A percentile compares a stretch with the other conserved stretches of the same genome.
These are phyloP conservation scores for Amazona finschi DNA, from an alignment of 2,797 vertebrate species.

Conservation along the genomic window DNA sequence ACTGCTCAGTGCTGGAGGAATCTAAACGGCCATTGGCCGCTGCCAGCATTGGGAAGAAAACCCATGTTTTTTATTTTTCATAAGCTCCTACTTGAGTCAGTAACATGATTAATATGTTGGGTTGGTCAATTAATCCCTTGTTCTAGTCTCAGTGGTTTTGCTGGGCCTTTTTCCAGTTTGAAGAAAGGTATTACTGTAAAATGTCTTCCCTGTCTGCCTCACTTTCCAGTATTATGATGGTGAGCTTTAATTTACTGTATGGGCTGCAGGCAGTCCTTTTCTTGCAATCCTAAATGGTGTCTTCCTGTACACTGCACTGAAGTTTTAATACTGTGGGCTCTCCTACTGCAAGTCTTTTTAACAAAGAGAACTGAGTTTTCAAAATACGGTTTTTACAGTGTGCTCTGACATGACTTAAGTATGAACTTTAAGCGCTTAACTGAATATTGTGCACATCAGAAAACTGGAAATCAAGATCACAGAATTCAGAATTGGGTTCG, in stretches of 20 bases:
- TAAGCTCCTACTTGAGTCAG: conserved; percentile 4
- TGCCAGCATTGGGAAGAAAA: not conserved
- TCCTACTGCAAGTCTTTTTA: not conserved
- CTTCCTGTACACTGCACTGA: not conserved
- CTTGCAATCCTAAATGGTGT: not conserved
- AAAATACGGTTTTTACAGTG: not conserved
- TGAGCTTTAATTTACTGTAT: not conserved
- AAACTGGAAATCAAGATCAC: not conserved
- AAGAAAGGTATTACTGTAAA: conserved; percentile 32
- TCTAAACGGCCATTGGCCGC: conserved; percentile 22
- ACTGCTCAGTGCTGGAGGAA: not conserved
- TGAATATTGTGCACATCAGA: not conserved
- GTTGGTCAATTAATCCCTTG: conserved; percentile 43
- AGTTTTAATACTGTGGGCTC: not conserved
- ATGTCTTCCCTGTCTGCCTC: not conserved
- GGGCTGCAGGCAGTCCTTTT: not conserved
- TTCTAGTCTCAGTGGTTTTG: not conserved
- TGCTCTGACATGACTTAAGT: not conserved
- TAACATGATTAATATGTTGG: conserved; percentile 16
- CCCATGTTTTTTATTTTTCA: not conserved
- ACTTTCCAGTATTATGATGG: not conserved
- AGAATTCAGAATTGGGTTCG: not conserved
- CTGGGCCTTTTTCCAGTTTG: not conserved
- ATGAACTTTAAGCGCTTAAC: not conserved
- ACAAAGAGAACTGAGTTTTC: not conserved